These are phyloP conservation scores for Candoia aspera DNA, from an alignment of 2,113 vertebrate species.

Conservation along the genomic window DNA sequence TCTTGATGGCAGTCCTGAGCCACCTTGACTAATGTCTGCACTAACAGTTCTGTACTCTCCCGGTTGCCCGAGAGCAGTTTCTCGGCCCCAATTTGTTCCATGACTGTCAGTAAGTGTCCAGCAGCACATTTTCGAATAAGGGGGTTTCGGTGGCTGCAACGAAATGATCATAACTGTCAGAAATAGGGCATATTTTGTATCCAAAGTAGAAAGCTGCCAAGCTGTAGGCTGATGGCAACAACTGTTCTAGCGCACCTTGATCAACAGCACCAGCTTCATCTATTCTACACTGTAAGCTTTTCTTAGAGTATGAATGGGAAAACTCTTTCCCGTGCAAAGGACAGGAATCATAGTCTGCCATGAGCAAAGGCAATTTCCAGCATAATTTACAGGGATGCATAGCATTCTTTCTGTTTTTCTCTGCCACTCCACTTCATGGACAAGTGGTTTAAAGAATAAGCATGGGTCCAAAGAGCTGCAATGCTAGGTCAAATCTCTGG, in stretches of 20 bases:
- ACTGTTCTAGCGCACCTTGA: neutral
- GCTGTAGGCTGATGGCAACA: neutral
- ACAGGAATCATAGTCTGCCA: neutral
- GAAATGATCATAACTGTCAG: neutral
- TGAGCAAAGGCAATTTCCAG: neutral
- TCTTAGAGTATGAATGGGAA: neutral
- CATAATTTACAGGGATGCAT: neutral
- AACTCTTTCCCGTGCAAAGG: neutral
- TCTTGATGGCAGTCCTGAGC: slow-evolving; percentile 74
- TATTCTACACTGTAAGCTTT: neutral
- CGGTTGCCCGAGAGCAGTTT: slow-evolving; percentile 58
- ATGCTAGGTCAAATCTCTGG: neutral
- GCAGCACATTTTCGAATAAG: slow-evolving; percentile 65
- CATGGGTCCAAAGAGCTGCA: neutral
- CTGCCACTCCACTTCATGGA: neutral
- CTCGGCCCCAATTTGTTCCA: slow-evolving; percentile 55
- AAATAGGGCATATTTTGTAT: neutral
- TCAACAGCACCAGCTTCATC: neutral
- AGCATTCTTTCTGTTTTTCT: neutral
- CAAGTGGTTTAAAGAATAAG: neutral
- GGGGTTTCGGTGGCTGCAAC: slow-evolving; percentile 64
- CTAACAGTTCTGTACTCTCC: slow-evolving; percentile 47
- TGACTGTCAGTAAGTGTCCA: slow-evolving; percentile 44
- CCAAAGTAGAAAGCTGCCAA: neutral
- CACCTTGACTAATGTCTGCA: slow-evolving; percentile 57